Evolutionary conservation across 2,888 invertebrate species (phyloP).

Genomic region (Volucella bombylans): DNA sequence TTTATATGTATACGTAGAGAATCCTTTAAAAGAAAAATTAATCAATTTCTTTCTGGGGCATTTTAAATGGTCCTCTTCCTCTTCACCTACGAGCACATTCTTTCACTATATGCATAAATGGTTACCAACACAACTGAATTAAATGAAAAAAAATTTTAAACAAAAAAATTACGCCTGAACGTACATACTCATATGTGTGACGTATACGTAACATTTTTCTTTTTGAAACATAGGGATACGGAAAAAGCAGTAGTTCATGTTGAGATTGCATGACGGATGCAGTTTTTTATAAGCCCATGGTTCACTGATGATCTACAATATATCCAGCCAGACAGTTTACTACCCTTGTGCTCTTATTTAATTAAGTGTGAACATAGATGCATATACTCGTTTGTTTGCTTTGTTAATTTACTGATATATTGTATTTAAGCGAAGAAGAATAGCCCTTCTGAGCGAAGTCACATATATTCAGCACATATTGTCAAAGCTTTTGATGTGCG

Average conservation of each 20-base stretch:
- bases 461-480: background rate
- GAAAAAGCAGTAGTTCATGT: no score
- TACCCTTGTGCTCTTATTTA: slow-evolving; percentile 10
- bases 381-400: background rate
- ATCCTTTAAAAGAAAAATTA: no score
- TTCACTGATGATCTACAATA: no score
- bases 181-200: background rate
- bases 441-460: background rate
- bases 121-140: no score
- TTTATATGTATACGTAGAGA: no score
- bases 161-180: background rate
- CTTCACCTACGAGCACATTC: no score
- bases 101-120: no score
- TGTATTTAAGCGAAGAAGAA: background rate
- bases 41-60: no score
- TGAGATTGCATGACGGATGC: no score
- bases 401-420: background rate
- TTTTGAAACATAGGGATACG: background rate
- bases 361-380: background rate
- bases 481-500: slow-evolving; percentile 22
- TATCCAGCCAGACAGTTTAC: background rate
- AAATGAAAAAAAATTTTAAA: slow-evolving; percentile 2
- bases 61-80: no score
- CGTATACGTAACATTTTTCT: slow-evolving; percentile 36
- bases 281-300: no score